Conservation (phyloP, 2,888 invertebrate species). For the Empis stercorea region DNA sequence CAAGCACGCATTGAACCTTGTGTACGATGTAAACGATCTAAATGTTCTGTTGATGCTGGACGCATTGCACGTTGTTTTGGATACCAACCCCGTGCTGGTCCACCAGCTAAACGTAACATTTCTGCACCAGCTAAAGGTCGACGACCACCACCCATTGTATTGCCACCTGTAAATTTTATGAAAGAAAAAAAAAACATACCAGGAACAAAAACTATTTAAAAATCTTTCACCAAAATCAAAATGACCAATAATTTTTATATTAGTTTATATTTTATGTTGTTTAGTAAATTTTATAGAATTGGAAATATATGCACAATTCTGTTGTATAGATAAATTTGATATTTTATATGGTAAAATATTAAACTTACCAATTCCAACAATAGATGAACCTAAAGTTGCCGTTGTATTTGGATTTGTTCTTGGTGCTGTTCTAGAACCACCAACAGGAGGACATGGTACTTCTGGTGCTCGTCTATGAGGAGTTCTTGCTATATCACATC, state of each 20-base stretch:
- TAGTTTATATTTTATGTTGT: too few species aligned
- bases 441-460: slow-evolving; percentile 30
- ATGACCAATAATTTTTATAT: too few species aligned
- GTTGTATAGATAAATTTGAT: too few species aligned
- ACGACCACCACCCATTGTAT: slow-evolving; percentile 17
- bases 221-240: too few species aligned
- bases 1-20: slow-evolving; percentile 40
- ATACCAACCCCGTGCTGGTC: slow-evolving; percentile 76
- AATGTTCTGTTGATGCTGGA: slow-evolving; percentile 74
- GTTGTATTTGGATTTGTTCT: slow-evolving; percentile 38
- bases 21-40: slow-evolving; percentile 50
- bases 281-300: too few species aligned
- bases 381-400: slow-evolving; percentile 34
- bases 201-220: neutral
- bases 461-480: slow-evolving; percentile 52
- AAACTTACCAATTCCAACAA: slow-evolving; percentile 28
- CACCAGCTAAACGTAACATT: slow-evolving; percentile 62
- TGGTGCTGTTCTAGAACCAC: slow-evolving; percentile 44
- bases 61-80: slow-evolving; percentile 57
- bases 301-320: too few species aligned
- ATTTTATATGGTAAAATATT: too few species aligned
- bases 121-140: slow-evolving; percentile 58
- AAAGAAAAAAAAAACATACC: neutral
- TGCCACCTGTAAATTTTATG: neutral
- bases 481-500: slow-evolving; percentile 69